Evolutionary conservation across 2,888 invertebrate genomes (phyloP).

Genomic region (Belgica antarctica): DNA sequence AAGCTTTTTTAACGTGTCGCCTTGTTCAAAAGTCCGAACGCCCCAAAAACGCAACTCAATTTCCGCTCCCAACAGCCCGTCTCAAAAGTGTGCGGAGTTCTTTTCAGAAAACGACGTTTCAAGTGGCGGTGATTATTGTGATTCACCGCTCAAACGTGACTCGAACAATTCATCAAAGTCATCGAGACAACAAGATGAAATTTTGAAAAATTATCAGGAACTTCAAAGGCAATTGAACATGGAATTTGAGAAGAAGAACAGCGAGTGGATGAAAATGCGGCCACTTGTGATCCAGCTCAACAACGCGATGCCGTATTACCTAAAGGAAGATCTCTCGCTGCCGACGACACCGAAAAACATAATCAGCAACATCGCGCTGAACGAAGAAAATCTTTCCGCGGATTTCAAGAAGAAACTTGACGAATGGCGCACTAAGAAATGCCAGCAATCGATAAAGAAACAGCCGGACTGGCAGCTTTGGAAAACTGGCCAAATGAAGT

Average conservation of each 20-base stretch:
- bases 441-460: conserved; percentile 47
- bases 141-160: conserved; percentile 49
- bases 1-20: not conserved
- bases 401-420: conserved; percentile 80
- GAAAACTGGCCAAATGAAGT: conserved; percentile 57
- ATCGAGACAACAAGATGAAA: conserved; percentile 61
- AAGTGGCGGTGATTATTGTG: conserved; percentile 57
- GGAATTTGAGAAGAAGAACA: conserved; percentile 71
- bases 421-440: conserved; percentile 73
- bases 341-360: conserved; percentile 51
- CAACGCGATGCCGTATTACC: conserved; percentile 26
- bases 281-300: conserved; percentile 29
- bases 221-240: conserved; percentile 70
- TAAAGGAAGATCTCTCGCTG: conserved; percentile 45
- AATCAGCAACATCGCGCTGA: conserved; percentile 3
- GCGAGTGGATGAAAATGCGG: conserved; percentile 59
- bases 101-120: conserved; percentile 59
- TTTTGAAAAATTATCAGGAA: conserved; percentile 68
- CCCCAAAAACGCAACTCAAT: conserved; percentile 52
- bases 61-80: conserved; percentile 70
- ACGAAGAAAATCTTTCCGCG: conserved; percentile 70
- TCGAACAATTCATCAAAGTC: conserved; percentile 47
- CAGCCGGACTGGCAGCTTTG: conserved; percentile 63
- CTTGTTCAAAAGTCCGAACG: conserved; percentile 9
- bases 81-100: conserved; percentile 64